A percentile compares a stretch with the other conserved stretches of the same genome.
Evolutionary conservation across 2,113 vertebrate genomes (phyloP).

Genomic region (Scortum barcoo): DNA sequence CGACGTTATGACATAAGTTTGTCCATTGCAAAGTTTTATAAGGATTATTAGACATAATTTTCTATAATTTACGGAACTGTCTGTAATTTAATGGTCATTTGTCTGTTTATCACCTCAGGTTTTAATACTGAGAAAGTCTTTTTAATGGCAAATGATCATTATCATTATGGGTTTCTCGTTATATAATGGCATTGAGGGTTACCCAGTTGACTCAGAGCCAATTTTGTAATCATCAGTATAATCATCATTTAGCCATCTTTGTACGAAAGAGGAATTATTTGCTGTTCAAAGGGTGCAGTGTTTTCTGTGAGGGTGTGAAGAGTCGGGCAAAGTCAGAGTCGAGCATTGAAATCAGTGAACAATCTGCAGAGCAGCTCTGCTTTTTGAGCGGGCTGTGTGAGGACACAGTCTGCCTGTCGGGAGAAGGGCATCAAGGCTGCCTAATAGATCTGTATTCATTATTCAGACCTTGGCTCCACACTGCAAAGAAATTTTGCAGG

Average conservation of each 20-base stretch:
- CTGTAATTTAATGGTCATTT: not conserved
- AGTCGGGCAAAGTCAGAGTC: not conserved
- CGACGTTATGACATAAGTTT: not conserved
- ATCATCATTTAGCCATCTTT: not conserved
- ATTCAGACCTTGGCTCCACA: conserved; percentile 61
- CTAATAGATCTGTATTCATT: conserved; percentile 67
- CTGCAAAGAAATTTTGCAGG: conserved; percentile 28
- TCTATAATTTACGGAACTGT: not conserved
- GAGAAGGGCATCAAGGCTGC: conserved; percentile 38
- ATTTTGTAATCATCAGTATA: not conserved
- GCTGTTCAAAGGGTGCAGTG: not conserved
- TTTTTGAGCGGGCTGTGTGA: conserved; percentile 2
- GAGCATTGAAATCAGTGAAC: conserved; percentile 19
- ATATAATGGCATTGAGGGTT: not conserved
- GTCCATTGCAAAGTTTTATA: not conserved
- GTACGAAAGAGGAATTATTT: not conserved
- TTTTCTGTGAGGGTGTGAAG: conserved; percentile 23
- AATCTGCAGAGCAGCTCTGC: conserved; percentile 10
- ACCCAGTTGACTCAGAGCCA: not conserved
- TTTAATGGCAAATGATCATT: not conserved
- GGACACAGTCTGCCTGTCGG: conserved; percentile 46
- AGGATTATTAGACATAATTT: not conserved
- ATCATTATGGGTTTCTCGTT: not conserved
- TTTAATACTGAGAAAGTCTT: not conserved
- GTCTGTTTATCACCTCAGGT: not conserved